A percentile compares a stretch with the other conserved stretches of the same genome.
phyloP scores from a whole-genome alignment of 1,140 invertebrate genomes.

The Trachymyrmex septentrionalis region DNA sequence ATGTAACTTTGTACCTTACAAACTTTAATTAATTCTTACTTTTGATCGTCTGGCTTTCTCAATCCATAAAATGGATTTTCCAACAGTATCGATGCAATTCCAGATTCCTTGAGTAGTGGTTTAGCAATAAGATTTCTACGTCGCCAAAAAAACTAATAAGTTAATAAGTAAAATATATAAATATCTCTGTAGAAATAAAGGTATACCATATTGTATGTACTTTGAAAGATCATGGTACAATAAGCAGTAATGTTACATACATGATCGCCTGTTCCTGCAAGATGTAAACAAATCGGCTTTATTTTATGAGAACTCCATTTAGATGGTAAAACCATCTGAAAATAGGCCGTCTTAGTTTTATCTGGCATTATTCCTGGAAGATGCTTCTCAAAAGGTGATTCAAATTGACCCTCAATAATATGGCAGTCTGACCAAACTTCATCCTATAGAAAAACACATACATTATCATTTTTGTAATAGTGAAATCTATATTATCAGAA shows the following conservation, averaged over 20 bases:
- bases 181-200: constrained; percentile 16
- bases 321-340: constrained; percentile 94
- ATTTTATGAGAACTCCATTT: constrained; percentile 91
- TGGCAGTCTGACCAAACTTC: constrained; percentile 91
- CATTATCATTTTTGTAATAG: constrained; percentile 2
- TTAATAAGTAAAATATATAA: constrained; percentile 78
- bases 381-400: constrained; percentile 93
- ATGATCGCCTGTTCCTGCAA: constrained; percentile 99
- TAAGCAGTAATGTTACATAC: constrained; percentile 87
- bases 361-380: constrained; percentile 95
- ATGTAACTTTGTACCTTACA: constrained; percentile 65
- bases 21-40: constrained; percentile 89
- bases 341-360: constrained; percentile 93
- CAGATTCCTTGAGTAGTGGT: constrained; percentile 95
- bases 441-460: constrained; percentile 87
- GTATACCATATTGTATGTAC: background rate
- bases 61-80: constrained; percentile 99
- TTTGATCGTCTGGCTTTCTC: constrained; percentile 96
- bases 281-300: constrained; percentile 96
- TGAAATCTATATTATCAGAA: background rate
- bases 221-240: background rate
- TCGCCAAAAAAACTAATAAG: constrained; percentile 97
- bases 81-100: constrained; percentile 97
- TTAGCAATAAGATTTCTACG: constrained; percentile 95
- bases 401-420: constrained; percentile 95